phyloP scores from a whole-genome alignment of 2,888 invertebrate genomes.

The Noctuana brunneofusca region DNA sequence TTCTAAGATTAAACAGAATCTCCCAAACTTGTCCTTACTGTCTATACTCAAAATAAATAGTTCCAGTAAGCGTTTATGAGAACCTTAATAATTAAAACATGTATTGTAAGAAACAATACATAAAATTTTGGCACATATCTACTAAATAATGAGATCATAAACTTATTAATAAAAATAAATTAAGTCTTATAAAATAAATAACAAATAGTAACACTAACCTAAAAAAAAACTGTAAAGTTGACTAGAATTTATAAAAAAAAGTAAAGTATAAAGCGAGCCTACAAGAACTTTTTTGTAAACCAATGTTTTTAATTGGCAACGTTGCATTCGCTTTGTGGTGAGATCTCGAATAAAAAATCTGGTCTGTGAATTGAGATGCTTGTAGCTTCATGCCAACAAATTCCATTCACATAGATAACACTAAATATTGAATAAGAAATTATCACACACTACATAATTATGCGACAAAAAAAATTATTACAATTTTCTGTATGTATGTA shows the following conservation, averaged over 20 bases:
- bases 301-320: neutral
- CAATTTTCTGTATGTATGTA: neutral
- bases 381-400: too few relatives aligned
- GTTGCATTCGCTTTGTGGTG: too few relatives aligned
- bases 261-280: too few relatives aligned
- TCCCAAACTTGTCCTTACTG: neutral
- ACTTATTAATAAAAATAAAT: neutral
- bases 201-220: neutral
- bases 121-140: neutral
- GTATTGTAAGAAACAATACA: neutral
- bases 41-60: neutral
- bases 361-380: too few relatives aligned
- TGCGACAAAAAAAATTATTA: too few relatives aligned
- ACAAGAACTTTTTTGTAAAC: too few relatives aligned
- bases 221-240: neutral
- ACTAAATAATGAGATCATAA: neutral
- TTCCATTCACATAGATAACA: too few relatives aligned
- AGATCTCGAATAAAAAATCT: too few relatives aligned
- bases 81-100: neutral
- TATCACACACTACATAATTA: too few relatives aligned
- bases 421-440: neutral
- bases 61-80: neutral
- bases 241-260: neutral
- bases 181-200: neutral
- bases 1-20: neutral